A percentile compares a stretch with the other conserved stretches of the same genome.
Evolutionary conservation across 23 tunicate genomes (phyloP).

Genomic region (Styela plicata): DNA sequence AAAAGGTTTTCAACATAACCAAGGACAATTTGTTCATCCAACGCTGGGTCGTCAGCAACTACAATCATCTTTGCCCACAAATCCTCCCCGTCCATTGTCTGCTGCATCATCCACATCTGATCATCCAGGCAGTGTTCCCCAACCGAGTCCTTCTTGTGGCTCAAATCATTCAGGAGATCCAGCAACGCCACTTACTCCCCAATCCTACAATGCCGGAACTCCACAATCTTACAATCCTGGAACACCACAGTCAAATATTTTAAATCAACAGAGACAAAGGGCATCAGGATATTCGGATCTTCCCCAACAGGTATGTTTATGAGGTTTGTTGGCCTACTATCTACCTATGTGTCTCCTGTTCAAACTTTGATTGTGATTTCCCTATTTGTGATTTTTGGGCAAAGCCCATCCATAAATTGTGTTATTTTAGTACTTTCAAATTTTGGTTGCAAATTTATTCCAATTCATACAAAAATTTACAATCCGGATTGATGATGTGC

Average conservation of each 20-base stretch:
- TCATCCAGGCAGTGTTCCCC: constrained; percentile 51
- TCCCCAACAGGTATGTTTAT: background rate
- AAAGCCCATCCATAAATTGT: too few species aligned
- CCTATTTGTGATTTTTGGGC: too few species aligned
- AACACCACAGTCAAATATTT: constrained; percentile 35
- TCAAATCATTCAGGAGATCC: constrained; percentile 34
- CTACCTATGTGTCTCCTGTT: too few species aligned
- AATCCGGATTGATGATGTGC: too few species aligned
- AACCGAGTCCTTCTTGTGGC: constrained; percentile 65
- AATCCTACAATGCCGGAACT: constrained; percentile 42
- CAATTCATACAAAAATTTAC: too few species aligned
- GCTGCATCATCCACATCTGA: constrained; percentile 42
- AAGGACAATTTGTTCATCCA: constrained; percentile 22
- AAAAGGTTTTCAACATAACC: background rate
- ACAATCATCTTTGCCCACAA: constrained; percentile 7
- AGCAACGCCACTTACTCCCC: constrained; percentile 48
- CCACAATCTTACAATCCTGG: constrained; percentile 64
- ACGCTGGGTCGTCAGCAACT: background rate
- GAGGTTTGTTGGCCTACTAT: too few species aligned
- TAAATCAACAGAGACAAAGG: constrained; percentile 25
- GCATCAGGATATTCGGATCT: constrained; percentile 4
- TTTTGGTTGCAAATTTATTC: too few species aligned
- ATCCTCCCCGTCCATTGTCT: constrained; percentile 32
- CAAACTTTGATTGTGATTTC: too few species aligned
- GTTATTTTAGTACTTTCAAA: too few species aligned